Evolutionary conservation across 1,140 invertebrate species (phyloP).

Genomic region (Drosophila subobscura): DNA sequence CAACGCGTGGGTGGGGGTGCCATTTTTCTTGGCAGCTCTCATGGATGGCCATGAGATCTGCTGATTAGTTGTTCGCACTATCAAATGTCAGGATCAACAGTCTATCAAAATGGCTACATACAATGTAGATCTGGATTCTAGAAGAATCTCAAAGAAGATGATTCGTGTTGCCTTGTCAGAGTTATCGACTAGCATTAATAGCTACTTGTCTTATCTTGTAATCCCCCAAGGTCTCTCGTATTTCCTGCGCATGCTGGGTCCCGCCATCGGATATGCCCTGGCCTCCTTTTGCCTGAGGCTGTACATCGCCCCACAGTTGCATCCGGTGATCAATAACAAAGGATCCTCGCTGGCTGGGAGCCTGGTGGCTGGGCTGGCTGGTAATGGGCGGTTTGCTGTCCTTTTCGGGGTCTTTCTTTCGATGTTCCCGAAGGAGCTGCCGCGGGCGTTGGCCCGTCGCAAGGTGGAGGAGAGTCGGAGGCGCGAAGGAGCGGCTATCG

Average conservation of each 20-base stretch:
- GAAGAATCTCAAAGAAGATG: neutral
- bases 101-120: too few relatives aligned
- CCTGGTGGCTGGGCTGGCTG: constrained; percentile 92
- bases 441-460: constrained; percentile 86
- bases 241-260: constrained; percentile 89
- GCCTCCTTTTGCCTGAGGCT: constrained; percentile 88
- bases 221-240: constrained; percentile 86
- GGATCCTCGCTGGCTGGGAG: constrained; percentile 90
- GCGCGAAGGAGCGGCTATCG: constrained; percentile 47
- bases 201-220: neutral
- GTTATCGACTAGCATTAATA: neutral
- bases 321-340: constrained; percentile 87
- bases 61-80: too few relatives aligned
- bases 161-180: neutral
- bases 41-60: too few relatives aligned
- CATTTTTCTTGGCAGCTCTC: too few relatives aligned
- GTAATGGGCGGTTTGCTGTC: constrained; percentile 87
- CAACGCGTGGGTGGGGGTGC: neutral
- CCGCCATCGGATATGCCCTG: constrained; percentile 88
- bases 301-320: constrained; percentile 88
- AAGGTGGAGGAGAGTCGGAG: constrained; percentile 81
- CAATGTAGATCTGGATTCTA: too few relatives aligned
- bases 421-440: constrained; percentile 88
- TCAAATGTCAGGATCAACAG: too few relatives aligned
- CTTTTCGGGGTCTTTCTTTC: constrained; percentile 86